These are phyloP conservation scores for Luperina testacea DNA, from an alignment of 2,888 invertebrate genomes.

Conservation along the genomic window DNA sequence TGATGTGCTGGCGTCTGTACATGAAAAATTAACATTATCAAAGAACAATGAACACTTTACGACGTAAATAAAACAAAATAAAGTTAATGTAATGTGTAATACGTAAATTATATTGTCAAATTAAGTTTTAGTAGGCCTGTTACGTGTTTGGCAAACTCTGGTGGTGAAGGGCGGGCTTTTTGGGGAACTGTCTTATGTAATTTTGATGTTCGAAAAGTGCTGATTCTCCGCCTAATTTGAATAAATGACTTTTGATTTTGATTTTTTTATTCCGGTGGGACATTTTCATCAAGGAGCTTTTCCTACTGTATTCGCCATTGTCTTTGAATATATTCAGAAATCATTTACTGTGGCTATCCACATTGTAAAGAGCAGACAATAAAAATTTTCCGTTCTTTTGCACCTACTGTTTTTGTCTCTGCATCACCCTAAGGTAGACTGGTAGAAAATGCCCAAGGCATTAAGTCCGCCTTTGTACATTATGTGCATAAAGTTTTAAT, in stretches of 20 bases:
- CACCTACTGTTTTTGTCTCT: too few relatives aligned
- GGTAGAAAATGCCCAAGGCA: too few relatives aligned
- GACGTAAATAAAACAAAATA: conserved; percentile 33
- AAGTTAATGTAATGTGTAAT: conserved; percentile 20
- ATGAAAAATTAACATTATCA: conserved; percentile 9
- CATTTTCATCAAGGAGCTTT: not conserved
- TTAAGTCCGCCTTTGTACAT: too few relatives aligned
- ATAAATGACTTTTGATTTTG: too few relatives aligned
- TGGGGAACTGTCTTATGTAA: too few relatives aligned
- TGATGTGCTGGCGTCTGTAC: too few relatives aligned
- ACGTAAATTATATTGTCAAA: conserved; percentile 31
- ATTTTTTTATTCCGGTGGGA: not conserved
- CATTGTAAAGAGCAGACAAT: not conserved
- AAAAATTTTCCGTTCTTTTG: too few relatives aligned
- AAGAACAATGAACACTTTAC: conserved; percentile 38
- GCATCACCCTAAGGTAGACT: too few relatives aligned
- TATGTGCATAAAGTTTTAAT: too few relatives aligned
- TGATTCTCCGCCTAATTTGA: too few relatives aligned
- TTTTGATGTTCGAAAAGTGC: too few relatives aligned
- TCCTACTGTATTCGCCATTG: not conserved
- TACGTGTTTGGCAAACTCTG: conserved; percentile 23
- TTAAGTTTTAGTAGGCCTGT: conserved; percentile 31
- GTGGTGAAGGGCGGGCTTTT: too few relatives aligned
- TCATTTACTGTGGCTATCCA: not conserved
- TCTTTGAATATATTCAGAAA: not conserved